Evolutionary conservation across 2,888 invertebrate genomes (phyloP), one percentile per base, ranked within the genome.

Genomic region (Megastigmus dorsalis): DNA sequence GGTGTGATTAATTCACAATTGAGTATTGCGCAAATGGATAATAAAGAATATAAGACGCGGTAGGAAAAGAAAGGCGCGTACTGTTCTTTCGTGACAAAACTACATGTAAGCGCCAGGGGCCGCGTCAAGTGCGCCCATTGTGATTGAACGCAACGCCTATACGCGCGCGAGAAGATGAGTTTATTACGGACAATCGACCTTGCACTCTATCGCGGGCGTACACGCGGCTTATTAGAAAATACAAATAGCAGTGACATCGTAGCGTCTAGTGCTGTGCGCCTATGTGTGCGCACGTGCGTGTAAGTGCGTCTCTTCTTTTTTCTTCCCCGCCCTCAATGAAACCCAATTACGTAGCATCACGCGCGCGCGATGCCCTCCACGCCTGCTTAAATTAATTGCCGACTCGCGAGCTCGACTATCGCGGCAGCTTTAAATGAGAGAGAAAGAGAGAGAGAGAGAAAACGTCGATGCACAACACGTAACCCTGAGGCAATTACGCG

Each of bases 171-270:
- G n/a, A n/a, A 60, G 55, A 43, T 15, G 57, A 48, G 71, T 65
- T 13, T 18, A 52, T 67, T 67, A 36, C 62, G 26, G 3, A 26
- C 45, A 74, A 67, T 74, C 48, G 41, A 59, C 20, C n/a, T n/a
- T n/a, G n/a, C n/a, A n/a, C n/a, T n/a, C n/a, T n/a, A n/a, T n/a
- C n/a, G n/a, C n/a, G n/a, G n/a, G n/a, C n/a, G n/a, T n/a, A n/a
- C 48, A 55, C 52, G 18, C n/a, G 28, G 38, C n/a, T 55, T 62
- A 57, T 63, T 68, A 50, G 57, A 63, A 68, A 68, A 50, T 54
- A 62, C 67, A 59, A 73, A 68, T 60, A 55, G 41, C 62, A 55
- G 45, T 54, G 67, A 62, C 60, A 54, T 67, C 66, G 66, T 18
- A 18, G 38, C 60, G 30, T 26, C 36, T 36, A 23, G 50, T 23